phyloP scores from a whole-genome alignment of 2,113 vertebrate species.

The Natator depressus region DNA sequence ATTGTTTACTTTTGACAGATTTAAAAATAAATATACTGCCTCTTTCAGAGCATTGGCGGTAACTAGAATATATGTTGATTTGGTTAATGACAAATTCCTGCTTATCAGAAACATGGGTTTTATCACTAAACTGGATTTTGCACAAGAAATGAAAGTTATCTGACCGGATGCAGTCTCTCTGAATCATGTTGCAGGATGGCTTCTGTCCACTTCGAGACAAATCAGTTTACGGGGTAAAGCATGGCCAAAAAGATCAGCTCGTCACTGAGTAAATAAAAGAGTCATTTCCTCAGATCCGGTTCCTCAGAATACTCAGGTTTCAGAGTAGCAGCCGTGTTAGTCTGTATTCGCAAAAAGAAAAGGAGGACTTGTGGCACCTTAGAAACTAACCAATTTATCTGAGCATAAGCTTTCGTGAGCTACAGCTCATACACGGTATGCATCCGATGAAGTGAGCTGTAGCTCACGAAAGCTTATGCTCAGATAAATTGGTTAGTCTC shows the following conservation, averaged over 20 bases:
- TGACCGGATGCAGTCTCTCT: neutral
- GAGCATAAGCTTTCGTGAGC: no score
- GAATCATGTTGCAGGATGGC: neutral
- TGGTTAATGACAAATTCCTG: conserved; percentile 31
- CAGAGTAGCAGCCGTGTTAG: no score
- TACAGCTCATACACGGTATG: no score
- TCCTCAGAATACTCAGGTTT: neutral
- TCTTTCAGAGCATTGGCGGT: conserved; percentile 31
- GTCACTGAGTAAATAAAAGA: neutral
- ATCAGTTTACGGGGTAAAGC: neutral
- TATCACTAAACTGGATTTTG: neutral
- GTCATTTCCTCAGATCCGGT: neutral
- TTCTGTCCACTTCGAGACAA: neutral
- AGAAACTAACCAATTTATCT: no score
- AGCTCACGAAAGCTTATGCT: no score
- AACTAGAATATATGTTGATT: conserved; percentile 60
- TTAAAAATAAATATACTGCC: conserved; percentile 20
- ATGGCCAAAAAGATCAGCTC: neutral
- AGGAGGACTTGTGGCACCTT: no score
- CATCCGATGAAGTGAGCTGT: no score
- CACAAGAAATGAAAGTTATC: conserved; percentile 13
- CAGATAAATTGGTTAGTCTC: no score
- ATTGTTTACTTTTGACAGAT: conserved; percentile 47
- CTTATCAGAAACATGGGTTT: conserved; percentile 49
- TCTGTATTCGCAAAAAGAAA: no score